phyloP scores from a whole-genome alignment of 2,888 invertebrate species.

The Sinohyriopsis cumingii region DNA sequence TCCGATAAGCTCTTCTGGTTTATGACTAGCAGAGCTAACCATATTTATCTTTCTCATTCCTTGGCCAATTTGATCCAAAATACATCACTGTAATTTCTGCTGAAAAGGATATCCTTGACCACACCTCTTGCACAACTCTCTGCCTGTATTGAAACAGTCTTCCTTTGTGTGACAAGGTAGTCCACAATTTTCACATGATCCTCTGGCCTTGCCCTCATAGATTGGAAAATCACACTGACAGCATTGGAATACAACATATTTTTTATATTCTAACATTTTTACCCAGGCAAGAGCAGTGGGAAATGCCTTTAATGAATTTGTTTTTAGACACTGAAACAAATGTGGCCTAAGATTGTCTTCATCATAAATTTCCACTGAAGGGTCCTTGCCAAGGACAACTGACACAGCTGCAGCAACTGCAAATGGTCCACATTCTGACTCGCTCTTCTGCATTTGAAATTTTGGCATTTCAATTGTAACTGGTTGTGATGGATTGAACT shows the following conservation, averaged over 20 bases:
- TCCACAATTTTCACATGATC: neutral
- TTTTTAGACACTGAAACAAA: conserved; percentile 19
- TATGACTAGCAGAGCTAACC: too few species aligned
- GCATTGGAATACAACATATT: conserved; percentile 7
- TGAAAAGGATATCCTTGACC: too few species aligned
- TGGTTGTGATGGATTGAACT: neutral
- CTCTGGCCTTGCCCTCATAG: neutral
- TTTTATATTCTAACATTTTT: neutral
- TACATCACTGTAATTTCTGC: too few species aligned
- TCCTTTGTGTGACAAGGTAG: neutral
- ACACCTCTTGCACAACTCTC: too few species aligned
- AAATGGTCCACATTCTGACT: conserved; percentile 39
- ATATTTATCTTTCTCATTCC: too few species aligned
- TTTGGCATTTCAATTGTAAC: conserved; percentile 28
- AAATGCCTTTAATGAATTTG: conserved; percentile 18
- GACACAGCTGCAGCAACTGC: conserved; percentile 37
- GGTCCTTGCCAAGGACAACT: conserved; percentile 29
- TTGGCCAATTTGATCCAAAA: too few species aligned
- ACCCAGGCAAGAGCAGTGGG: conserved; percentile 11
- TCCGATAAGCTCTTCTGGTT: too few species aligned
- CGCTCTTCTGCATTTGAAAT: conserved; percentile 35
- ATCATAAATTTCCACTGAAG: conserved; percentile 33
- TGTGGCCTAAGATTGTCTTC: conserved; percentile 22
- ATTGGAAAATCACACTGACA: conserved; percentile 5
- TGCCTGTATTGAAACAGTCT: neutral